Percentiles rank a stretch among this genome's conserved stretches.
Evolutionary conservation across 2,888 invertebrate genomes (phyloP).

Genomic region (Branchipolynoe longqiensis): DNA sequence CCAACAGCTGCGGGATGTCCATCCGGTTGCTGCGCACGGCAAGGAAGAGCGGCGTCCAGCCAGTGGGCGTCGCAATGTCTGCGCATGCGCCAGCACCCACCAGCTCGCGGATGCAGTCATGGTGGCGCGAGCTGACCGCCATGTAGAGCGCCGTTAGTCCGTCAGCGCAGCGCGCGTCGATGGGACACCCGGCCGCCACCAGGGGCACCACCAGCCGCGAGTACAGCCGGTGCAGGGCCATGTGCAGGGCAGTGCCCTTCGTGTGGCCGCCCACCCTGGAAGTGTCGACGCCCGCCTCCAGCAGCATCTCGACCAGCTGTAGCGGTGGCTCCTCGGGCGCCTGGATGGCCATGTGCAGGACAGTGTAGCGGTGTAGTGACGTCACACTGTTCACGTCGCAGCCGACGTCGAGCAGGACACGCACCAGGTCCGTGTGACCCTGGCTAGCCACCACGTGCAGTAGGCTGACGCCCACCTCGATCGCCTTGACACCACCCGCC

Average conservation of each 20-base stretch:
- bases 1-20: conserved; percentile 19
- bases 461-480: conserved; percentile 20
- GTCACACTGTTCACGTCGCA: conserved; percentile 13
- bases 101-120: conserved; percentile 3
- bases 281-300: conserved; percentile 38
- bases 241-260: conserved; percentile 24
- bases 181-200: neutral
- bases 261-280: neutral
- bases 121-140: neutral
- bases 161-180: neutral
- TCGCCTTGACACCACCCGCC: neutral
- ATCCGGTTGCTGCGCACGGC: conserved; percentile 27
- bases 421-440: conserved; percentile 37
- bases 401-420: conserved; percentile 37
- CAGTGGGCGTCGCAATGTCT: conserved; percentile 22
- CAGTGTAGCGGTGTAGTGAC: neutral
- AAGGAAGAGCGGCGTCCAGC: conserved; percentile 20
- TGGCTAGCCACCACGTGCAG: conserved; percentile 44
- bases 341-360: conserved; percentile 5
- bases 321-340: neutral
- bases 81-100: conserved; percentile 34
- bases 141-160: conserved; percentile 48
- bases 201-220: neutral
- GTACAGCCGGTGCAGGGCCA: conserved; percentile 7
- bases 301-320: conserved; percentile 3